Percentiles rank a stretch among this genome's conserved stretches.
phyloP scores from a whole-genome alignment of 35 echinoderm and acorn worm species.

The Anneissia japonica region DNA sequence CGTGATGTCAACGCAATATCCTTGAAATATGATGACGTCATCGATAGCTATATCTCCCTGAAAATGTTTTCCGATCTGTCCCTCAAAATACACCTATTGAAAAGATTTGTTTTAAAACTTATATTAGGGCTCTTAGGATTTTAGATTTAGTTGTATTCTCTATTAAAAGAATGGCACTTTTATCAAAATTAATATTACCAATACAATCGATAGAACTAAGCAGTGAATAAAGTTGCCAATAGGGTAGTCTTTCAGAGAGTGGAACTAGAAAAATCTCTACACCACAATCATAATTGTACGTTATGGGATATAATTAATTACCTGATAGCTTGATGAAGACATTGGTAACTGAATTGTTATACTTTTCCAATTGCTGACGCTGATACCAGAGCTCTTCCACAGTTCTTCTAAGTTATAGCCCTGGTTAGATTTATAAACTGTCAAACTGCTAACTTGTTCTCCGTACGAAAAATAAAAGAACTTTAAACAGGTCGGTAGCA shows the following conservation, averaged over 20 bases:
- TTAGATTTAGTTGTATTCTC: no score
- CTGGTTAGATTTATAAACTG: background rate
- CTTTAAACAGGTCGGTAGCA: constrained; percentile 38
- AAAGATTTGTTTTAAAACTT: no score
- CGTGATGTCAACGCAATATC: background rate
- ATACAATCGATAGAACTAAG: no score
- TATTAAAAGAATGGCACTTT: no score
- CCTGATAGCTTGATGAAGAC: background rate
- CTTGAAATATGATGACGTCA: background rate
- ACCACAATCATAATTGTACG: no score
- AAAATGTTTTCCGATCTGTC: background rate
- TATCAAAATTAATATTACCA: no score
- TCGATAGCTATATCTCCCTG: background rate
- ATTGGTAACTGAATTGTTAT: background rate
- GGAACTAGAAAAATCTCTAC: no score
- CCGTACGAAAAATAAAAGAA: constrained; percentile 49
- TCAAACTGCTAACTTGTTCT: background rate
- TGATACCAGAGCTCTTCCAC: background rate
- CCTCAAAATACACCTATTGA: background rate
- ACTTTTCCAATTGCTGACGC: background rate
- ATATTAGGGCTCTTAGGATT: no score
- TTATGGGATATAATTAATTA: background rate
- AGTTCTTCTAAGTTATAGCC: background rate
- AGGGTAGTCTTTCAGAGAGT: no score
- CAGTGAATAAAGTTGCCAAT: no score